These are phyloP conservation scores for Furcula furcula DNA, from an alignment of 2,888 invertebrate species.

Conservation along the genomic window DNA sequence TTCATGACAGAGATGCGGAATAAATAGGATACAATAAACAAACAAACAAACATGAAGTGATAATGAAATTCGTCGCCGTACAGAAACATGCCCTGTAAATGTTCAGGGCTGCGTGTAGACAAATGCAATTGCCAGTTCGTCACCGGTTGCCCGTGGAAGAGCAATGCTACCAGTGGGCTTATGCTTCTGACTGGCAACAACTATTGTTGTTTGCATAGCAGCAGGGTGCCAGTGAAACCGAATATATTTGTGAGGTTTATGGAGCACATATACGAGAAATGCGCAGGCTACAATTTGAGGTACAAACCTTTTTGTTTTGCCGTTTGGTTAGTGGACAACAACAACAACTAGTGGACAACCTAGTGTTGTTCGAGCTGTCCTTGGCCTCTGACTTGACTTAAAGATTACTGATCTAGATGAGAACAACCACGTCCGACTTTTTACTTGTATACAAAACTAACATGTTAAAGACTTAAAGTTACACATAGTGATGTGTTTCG, in stretches of 20 bases:
- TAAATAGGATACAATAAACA: constrained; percentile 2
- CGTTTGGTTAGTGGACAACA: too few relatives aligned
- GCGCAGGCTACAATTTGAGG: constrained; percentile 50
- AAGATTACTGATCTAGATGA: too few relatives aligned
- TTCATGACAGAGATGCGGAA: neutral
- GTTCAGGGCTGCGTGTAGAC: constrained; percentile 16
- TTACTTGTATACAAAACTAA: too few relatives aligned
- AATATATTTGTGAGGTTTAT: constrained; percentile 14
- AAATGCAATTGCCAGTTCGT: constrained; percentile 25
- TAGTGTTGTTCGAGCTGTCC: too few relatives aligned
- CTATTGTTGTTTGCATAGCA: neutral
- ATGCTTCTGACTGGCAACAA: constrained; percentile 11
- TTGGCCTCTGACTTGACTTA: too few relatives aligned
- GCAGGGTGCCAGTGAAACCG: neutral
- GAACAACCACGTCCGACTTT: too few relatives aligned
- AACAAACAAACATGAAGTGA: too few relatives aligned
- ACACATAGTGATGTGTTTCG: too few relatives aligned
- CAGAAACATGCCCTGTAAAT: constrained; percentile 21
- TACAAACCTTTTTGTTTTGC: too few relatives aligned
- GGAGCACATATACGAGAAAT: constrained; percentile 37
- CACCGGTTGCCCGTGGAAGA: constrained; percentile 2
- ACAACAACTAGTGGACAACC: too few relatives aligned
- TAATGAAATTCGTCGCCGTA: neutral
- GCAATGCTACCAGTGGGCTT: constrained; percentile 2
- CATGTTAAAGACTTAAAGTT: too few relatives aligned